phyloP scores from a whole-genome alignment of 2,113 vertebrate species.

The Cyanocitta stelleri region DNA sequence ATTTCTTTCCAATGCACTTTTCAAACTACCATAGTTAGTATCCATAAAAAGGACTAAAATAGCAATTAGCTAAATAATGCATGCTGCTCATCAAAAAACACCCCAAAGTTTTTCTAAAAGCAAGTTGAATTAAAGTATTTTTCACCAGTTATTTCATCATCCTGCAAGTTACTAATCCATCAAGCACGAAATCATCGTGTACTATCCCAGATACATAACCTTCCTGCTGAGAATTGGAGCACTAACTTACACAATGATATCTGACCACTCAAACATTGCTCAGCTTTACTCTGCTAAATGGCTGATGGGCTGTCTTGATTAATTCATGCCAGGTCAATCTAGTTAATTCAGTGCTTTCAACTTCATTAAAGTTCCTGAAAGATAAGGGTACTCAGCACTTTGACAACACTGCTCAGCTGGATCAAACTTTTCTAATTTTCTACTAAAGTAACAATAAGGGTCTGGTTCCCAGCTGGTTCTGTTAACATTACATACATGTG shows the following conservation, averaged over 20 bases:
- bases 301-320: neutral
- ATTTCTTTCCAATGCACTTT: neutral
- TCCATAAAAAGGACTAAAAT: neutral
- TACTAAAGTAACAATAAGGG: neutral
- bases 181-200: neutral
- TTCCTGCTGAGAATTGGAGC: neutral
- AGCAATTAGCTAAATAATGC: slow-evolving; percentile 50
- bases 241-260: neutral
- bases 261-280: neutral
- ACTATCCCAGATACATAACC: neutral
- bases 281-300: neutral
- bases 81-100: neutral
- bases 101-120: neutral
- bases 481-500: neutral
- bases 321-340: neutral
- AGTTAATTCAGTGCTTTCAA: neutral
- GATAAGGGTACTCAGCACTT: neutral
- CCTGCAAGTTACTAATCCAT: neutral
- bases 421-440: neutral
- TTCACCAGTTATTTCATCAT: neutral
- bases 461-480: neutral
- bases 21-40: neutral
- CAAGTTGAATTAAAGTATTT: neutral
- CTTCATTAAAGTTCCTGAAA: neutral
- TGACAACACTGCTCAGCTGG: neutral